Conservation (phyloP, 2,888 invertebrate genomes). For the Neuroscelio doddi region DNA sequence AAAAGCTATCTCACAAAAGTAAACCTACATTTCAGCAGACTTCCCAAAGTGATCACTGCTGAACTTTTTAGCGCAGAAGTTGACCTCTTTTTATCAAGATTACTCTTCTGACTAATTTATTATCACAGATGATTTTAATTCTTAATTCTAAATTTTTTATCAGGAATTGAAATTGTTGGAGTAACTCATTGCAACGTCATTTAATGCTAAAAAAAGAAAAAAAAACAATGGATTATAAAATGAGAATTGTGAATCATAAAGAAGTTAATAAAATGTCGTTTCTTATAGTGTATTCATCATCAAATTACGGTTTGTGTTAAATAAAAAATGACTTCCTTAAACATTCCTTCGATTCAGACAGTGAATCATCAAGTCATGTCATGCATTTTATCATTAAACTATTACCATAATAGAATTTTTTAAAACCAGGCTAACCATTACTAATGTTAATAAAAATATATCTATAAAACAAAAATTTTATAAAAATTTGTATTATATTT, state of each 20-base stretch:
- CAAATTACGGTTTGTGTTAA: neutral
- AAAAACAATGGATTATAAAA: neutral
- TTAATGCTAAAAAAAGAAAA: neutral
- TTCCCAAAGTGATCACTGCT: constrained; percentile 24
- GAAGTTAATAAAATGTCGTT: constrained; percentile 1
- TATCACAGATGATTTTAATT: neutral
- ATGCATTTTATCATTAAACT: neutral
- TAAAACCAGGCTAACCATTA: too few species aligned
- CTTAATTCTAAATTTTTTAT: too few species aligned
- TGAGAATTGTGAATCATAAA: neutral
- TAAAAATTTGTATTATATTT: too few species aligned
- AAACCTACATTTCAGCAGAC: constrained; percentile 13
- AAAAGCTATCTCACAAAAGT: constrained; percentile 20
- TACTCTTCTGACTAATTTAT: neutral
- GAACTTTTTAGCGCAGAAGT: constrained; percentile 6
- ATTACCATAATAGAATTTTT: too few species aligned
- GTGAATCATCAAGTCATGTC: neutral
- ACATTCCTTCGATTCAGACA: neutral
- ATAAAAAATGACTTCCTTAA: neutral
- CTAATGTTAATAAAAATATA: too few species aligned
- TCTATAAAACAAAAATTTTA: too few species aligned
- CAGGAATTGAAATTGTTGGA: too few species aligned
- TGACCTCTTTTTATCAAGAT: constrained; percentile 1
- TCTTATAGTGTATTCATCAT: constrained; percentile 4
- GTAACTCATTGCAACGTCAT: neutral